Percentiles rank a stretch among this genome's conserved stretches.
These are phyloP conservation scores for Carollia perspicillata DNA, from an alignment of 2,113 vertebrate species.

Conservation along the genomic window DNA sequence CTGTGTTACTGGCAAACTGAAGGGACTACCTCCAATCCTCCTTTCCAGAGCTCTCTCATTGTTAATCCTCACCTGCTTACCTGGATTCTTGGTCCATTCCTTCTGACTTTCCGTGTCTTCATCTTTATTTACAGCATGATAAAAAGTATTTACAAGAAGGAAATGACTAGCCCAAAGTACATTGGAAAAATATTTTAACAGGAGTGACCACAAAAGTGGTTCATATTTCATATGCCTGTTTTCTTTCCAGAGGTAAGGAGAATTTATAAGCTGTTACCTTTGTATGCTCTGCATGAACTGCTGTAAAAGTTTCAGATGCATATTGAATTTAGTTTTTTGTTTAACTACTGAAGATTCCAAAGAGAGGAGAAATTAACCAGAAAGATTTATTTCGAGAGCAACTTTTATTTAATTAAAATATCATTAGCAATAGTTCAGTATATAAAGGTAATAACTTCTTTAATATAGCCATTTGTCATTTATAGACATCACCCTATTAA, in stretches of 20 bases:
- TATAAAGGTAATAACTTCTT: slow-evolving; percentile 53
- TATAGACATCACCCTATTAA: slow-evolving; percentile 48
- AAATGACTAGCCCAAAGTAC: neutral
- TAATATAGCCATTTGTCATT: slow-evolving; percentile 50
- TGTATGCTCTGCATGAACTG: neutral
- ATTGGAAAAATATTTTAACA: neutral
- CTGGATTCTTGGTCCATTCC: neutral
- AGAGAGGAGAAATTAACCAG: slow-evolving; percentile 48
- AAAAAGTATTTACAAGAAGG: neutral
- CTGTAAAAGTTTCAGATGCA: slow-evolving; percentile 35
- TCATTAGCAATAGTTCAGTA: slow-evolving; percentile 21
- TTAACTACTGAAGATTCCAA: slow-evolving; percentile 40
- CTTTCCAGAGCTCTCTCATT: neutral
- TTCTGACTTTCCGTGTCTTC: neutral
- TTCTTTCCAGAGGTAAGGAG: slow-evolving; percentile 19
- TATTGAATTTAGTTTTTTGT: slow-evolving; percentile 46
- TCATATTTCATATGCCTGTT: neutral
- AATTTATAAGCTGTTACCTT: slow-evolving; percentile 60
- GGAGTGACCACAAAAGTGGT: neutral
- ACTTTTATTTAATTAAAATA: slow-evolving; percentile 61
- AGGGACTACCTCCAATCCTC: neutral
- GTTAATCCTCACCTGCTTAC: neutral
- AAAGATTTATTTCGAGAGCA: slow-evolving; percentile 50
- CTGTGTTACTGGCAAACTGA: neutral
- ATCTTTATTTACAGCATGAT: neutral